Evolutionary conservation across 1,140 invertebrate species (phyloP).

Genomic region (Solenopsis fugax): DNA sequence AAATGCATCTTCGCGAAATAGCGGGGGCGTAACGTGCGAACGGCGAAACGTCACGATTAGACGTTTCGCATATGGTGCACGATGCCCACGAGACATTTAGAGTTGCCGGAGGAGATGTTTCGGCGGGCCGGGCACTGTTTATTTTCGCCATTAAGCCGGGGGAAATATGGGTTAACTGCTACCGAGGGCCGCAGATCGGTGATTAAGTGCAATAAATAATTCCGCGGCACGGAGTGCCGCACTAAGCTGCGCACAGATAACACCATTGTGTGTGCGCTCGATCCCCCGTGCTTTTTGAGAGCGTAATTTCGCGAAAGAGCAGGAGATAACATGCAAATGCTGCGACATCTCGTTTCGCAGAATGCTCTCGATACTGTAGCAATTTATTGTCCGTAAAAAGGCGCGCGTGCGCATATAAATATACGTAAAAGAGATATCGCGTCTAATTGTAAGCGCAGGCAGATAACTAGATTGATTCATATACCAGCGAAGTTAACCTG

Average conservation of each 20-base stretch:
- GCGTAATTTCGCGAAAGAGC: conserved; percentile 50
- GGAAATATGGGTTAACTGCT: conserved; percentile 62
- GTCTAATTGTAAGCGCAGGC: neutral
- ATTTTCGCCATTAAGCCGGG: conserved; percentile 53
- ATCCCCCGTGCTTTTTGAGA: conserved; percentile 51
- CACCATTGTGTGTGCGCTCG: conserved; percentile 23
- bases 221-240: neutral
- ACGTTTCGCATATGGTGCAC: conserved; percentile 43
- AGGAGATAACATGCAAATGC: conserved; percentile 60
- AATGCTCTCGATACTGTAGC: conserved; percentile 52
- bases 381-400: conserved; percentile 56
- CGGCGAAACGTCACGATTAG: conserved; percentile 62
- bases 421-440: conserved; percentile 17
- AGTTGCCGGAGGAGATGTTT: conserved; percentile 16
- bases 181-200: conserved; percentile 42
- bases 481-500: neutral
- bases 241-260: conserved; percentile 52
- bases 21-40: conserved; percentile 45
- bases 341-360: conserved; percentile 49
- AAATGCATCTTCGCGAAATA: conserved; percentile 47
- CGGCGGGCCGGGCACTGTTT: conserved; percentile 38
- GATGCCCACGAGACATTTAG: conserved; percentile 55
- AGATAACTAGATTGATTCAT: conserved; percentile 55
- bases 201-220: conserved; percentile 66
- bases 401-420: conserved; percentile 38